These are phyloP conservation scores for Timandra comae DNA, from an alignment of 2,888 invertebrate genomes.

Conservation along the genomic window DNA sequence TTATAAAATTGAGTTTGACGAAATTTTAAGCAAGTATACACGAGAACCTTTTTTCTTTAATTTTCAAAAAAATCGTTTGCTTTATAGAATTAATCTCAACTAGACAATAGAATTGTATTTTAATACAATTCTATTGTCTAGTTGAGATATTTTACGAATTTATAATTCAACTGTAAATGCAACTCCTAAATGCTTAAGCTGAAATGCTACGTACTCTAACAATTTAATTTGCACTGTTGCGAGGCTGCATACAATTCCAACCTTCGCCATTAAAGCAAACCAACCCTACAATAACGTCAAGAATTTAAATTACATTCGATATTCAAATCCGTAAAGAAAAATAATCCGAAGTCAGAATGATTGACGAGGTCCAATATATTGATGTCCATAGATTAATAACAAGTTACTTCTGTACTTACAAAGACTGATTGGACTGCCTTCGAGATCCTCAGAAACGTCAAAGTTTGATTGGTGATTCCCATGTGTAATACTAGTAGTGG, in stretches of 20 bases:
- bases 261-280: background rate
- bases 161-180: no score
- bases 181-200: no score
- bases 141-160: no score
- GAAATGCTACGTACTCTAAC: no score
- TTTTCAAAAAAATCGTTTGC: no score
- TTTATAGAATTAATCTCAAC: no score
- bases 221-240: no score
- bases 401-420: conserved; percentile 29
- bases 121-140: no score
- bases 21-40: no score
- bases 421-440: conserved; percentile 57
- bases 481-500: conserved; percentile 74
- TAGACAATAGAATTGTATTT: no score
- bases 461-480: conserved; percentile 72
- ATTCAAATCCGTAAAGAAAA: conserved; percentile 47
- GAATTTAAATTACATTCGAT: conserved; percentile 60
- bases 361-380: conserved; percentile 58
- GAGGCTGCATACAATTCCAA: background rate
- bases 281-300: conserved; percentile 17
- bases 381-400: conserved; percentile 29
- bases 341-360: conserved; percentile 45
- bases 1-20: no score
- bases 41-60: no score
- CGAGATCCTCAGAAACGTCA: conserved; percentile 64